These are phyloP conservation scores for Heliconius hermathena DNA, from an alignment of 1,140 invertebrate species.

Conservation along the genomic window DNA sequence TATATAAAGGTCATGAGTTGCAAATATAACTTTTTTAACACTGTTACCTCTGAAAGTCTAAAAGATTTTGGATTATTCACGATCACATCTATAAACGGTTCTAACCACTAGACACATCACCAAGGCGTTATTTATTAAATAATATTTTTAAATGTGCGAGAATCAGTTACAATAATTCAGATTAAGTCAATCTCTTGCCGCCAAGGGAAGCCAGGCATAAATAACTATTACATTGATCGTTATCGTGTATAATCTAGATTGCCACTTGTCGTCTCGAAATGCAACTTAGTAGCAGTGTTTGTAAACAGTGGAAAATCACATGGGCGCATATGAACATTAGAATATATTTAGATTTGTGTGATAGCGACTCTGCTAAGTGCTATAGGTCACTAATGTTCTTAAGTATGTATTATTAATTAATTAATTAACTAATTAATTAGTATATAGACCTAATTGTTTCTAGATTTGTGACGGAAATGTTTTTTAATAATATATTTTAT, in stretches of 20 bases:
- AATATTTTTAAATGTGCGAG: no score
- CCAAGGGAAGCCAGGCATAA: neutral
- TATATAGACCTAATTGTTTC: neutral
- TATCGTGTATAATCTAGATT: neutral
- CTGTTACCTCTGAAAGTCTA: no score
- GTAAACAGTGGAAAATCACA: constrained; percentile 10
- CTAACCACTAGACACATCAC: no score
- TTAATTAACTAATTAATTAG: constrained; percentile 5
- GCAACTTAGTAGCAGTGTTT: neutral
- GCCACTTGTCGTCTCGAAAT: neutral
- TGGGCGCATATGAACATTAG: neutral
- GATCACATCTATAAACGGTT: no score
- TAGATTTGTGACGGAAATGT: neutral
- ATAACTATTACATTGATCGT: neutral
- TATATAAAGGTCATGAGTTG: no score
- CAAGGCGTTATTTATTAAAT: no score
- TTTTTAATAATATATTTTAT: neutral
- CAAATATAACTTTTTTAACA: no score
- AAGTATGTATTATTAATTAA: neutral
- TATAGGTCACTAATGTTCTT: neutral
- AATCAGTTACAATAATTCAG: no score
- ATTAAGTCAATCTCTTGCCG: neutral
- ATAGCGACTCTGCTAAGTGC: neutral
- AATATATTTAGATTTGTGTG: neutral
- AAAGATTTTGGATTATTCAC: no score